Evolutionary conservation across 2,113 vertebrate species (phyloP).

Genomic region (Eira barbara): DNA sequence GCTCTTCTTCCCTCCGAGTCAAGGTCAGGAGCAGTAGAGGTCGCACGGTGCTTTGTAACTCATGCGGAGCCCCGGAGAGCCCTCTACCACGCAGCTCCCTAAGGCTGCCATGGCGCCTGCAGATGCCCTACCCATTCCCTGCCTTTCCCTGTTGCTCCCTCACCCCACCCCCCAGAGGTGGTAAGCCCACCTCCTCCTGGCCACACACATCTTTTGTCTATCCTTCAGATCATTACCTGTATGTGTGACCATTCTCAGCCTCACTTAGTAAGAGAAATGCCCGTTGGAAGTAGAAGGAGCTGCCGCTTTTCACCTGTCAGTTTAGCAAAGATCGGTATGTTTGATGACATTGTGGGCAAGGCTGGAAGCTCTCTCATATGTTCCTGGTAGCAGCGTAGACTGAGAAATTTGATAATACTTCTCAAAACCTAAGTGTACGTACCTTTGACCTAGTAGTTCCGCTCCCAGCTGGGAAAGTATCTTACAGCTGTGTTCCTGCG

Average conservation of each 20-base stretch:
- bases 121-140: too few relatives aligned
- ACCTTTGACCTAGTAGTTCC: neutral
- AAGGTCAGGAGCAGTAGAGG: neutral
- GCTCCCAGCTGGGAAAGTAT: neutral
- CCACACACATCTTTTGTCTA: neutral
- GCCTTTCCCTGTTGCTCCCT: neutral
- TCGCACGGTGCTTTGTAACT: neutral
- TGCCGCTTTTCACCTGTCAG: neutral
- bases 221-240: neutral
- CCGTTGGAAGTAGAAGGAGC: neutral
- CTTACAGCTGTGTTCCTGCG: neutral
- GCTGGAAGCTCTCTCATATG: rapidly evolving
- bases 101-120: neutral
- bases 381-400: neutral
- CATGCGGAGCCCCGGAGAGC: neutral
- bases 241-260: neutral
- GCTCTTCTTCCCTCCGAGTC: neutral
- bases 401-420: neutral
- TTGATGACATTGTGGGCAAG: neutral
- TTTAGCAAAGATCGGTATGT: neutral
- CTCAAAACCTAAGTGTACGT: neutral
- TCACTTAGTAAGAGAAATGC: neutral
- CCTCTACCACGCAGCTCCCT: neutral
- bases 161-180: rapidly evolving
- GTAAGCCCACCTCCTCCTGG: neutral